A percentile compares a stretch with the other conserved stretches of the same genome.
phyloP scores from a whole-genome alignment of 2,113 vertebrate genomes.

The Poeciliopsis prolifica region DNA sequence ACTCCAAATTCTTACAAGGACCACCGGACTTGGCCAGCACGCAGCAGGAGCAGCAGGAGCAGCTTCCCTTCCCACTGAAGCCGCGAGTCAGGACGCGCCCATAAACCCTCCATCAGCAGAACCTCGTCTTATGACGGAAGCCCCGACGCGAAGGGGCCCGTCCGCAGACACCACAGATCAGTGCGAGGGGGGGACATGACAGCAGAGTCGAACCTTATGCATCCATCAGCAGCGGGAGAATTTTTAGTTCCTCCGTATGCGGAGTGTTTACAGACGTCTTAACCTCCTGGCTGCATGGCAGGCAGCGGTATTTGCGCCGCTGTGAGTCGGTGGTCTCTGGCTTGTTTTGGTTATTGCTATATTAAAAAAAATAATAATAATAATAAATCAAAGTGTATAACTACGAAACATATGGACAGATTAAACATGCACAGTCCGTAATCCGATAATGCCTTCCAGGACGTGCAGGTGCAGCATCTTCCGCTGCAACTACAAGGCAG shows the following conservation, averaged over 20 bases:
- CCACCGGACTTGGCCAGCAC: background rate
- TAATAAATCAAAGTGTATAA: background rate
- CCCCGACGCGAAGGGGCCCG: conserved; percentile 7
- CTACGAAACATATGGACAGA: background rate
- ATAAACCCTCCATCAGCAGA: conserved; percentile 42
- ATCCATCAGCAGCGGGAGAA: conserved; percentile 10
- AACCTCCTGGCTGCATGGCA: conserved; percentile 35
- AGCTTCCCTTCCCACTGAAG: conserved; percentile 21
- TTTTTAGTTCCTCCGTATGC: conserved; percentile 41
- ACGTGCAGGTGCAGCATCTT: background rate
- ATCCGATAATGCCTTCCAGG: background rate
- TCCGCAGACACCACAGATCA: conserved; percentile 16
- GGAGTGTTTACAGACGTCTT: conserved; percentile 51
- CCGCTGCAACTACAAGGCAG: background rate
- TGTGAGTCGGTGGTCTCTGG: conserved; percentile 29
- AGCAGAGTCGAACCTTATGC: background rate
- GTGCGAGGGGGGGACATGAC: conserved; percentile 19
- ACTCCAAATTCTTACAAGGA: background rate
- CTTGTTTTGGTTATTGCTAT: conserved; percentile 13
- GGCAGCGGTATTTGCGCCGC: conserved; percentile 39
- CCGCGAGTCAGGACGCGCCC: conserved; percentile 66
- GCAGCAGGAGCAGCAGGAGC: background rate
- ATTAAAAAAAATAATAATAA: background rate
- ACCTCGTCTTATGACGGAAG: conserved; percentile 39
- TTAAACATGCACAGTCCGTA: background rate